phyloP scores from a whole-genome alignment of 2,888 invertebrate species.

The Synergus laeviventris region DNA sequence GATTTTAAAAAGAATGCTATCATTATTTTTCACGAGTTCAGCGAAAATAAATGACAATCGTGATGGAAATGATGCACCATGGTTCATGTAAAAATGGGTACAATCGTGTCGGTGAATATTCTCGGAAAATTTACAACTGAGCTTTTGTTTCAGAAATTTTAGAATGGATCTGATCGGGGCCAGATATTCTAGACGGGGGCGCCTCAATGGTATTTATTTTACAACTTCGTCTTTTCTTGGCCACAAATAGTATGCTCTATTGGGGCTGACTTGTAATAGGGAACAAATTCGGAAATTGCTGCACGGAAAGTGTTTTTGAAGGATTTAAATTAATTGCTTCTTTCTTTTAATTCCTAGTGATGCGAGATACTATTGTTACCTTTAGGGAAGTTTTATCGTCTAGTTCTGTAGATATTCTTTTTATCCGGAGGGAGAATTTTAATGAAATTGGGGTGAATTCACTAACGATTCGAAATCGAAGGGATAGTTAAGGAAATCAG shows the following conservation, averaged over 20 bases:
- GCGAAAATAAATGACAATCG: slow-evolving; percentile 27
- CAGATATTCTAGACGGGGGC: too few species aligned
- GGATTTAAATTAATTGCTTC: not conserved
- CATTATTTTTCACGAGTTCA: slow-evolving; percentile 35
- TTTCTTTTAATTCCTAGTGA: not conserved
- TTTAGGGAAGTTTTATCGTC: not conserved
- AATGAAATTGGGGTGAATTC: slow-evolving; percentile 18
- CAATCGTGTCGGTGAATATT: not conserved
- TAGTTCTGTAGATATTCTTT: not conserved
- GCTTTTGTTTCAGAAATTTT: not conserved
- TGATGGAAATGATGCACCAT: slow-evolving; percentile 13
- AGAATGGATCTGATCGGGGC: too few species aligned
- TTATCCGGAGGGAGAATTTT: not conserved
- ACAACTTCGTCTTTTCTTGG: too few species aligned
- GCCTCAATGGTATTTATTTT: too few species aligned
- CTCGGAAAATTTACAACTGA: not conserved
- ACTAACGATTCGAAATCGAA: slow-evolving; percentile 9
- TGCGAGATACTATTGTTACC: not conserved
- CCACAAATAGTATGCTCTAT: too few species aligned
- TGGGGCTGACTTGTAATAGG: too few species aligned
- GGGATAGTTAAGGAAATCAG: slow-evolving; percentile 61
- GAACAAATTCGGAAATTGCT: too few species aligned
- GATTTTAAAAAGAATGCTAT: slow-evolving; percentile 33
- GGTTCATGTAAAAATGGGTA: not conserved
- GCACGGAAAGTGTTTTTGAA: not conserved